A percentile compares a stretch with the other conserved stretches of the same genome.
These are phyloP conservation scores for Smithornis capensis DNA, from an alignment of 2,113 vertebrate species.

Conservation along the genomic window DNA sequence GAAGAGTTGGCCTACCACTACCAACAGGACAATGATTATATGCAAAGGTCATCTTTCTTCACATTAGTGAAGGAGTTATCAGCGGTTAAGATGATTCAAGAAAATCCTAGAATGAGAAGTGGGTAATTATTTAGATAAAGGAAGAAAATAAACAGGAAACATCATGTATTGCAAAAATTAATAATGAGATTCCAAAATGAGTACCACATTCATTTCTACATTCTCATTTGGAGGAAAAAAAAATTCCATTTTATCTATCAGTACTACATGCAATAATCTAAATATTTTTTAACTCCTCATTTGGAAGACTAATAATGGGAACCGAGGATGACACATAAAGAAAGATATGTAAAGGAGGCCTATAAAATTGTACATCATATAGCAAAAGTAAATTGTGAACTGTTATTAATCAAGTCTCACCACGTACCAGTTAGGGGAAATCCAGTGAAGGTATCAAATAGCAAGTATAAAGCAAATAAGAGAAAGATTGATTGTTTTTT, in stretches of 20 bases:
- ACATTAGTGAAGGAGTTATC: slow-evolving; percentile 26
- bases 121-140: background rate
- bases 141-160: slow-evolving; percentile 4
- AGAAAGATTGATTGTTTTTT: background rate
- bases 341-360: background rate
- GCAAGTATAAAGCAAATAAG: background rate
- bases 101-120: background rate
- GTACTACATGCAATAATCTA: background rate
- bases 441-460: background rate
- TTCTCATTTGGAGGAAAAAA: background rate
- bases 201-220: background rate
- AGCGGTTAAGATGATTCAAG: background rate
- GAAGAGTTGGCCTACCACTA: background rate
- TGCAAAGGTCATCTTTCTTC: slow-evolving; percentile 35
- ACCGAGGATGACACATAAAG: background rate
- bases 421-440: background rate
- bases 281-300: background rate
- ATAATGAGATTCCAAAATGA: background rate
- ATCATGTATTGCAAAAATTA: background rate
- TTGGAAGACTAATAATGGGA: background rate
- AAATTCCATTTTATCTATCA: background rate
- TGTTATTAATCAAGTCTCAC: background rate
- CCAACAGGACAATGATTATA: background rate
- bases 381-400: background rate
- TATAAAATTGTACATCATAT: accelerated